Base-by-base conservation (phyloP, 1,140 invertebrate genomes). In the Camponotus pennsylvanicus region DNA sequence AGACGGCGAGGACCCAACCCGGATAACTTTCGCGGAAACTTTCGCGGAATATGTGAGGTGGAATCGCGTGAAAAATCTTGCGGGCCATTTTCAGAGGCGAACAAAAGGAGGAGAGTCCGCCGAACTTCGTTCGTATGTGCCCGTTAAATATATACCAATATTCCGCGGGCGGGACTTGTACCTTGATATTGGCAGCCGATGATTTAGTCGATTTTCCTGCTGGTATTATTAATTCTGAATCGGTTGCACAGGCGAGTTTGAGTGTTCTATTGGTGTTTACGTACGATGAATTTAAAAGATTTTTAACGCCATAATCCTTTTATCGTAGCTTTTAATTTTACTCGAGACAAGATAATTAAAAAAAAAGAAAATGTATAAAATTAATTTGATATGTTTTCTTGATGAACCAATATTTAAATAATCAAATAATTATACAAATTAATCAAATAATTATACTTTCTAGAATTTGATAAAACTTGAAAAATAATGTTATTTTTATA, bases 21-120 rank as follows among this genome's bases (percentile, higher is more conserved):
- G 86, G 76, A 84, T 90, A 91, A 90, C 86, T 91, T 91, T 90
- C 63, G 21, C 32, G 66, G 63, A 63, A 91, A 91, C 83, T 91
- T 91, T 88, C 89, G 71, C 78, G 71, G 86, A 86, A 88, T 90
- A 90, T 82, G 89, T 90, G 89, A 90, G 77, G 66, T 88, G 82
- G 73, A 90, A 88, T 90, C 83, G 88, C 89, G 87, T 84, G 90
- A 90, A 91, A 91, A 90, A 91, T 90, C 87, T 90, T 78, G 66
- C 86, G 89, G 88, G 70, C 80, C 78, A 82, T 86, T 90, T 90
- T 90, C 78, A 75, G 67, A 45, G 27, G 73, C 64, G 89, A 88
- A 90, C 89, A 90, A 90, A 90, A 73, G 80, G 61, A 55, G 9
- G 18, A 6, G 37, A 67, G 13, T 13, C n/a, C 15, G 40, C 57